Conservation (phyloP, 2,888 invertebrate genomes). For the Mythimna pallens region DNA sequence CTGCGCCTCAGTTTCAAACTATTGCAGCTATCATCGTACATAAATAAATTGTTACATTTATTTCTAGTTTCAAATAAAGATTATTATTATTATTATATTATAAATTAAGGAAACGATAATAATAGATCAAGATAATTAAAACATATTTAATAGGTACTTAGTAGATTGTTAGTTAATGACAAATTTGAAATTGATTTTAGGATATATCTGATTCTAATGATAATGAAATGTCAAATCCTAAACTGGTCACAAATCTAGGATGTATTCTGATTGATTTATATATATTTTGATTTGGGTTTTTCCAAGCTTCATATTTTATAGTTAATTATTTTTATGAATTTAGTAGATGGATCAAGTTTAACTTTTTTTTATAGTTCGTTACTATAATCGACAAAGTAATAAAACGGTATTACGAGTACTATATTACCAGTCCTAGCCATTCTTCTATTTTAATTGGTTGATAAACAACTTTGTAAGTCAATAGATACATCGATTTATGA, state of each 20-base stretch:
- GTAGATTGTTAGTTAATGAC: too few species aligned
- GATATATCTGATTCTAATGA: not conserved
- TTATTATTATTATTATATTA: too few species aligned
- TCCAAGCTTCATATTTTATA: not conserved
- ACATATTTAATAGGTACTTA: not conserved
- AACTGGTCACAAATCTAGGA: not conserved
- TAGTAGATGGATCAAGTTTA: not conserved
- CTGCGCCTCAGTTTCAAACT: too few species aligned
- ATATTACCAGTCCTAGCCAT: not conserved
- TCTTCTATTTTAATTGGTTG: not conserved
- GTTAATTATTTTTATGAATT: not conserved
- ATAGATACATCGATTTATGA: not conserved
- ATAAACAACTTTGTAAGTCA: too few species aligned
- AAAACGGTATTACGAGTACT: not conserved
- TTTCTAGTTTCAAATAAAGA: too few species aligned
- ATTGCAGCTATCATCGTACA: too few species aligned
- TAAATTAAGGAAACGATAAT: constrained; percentile 16
- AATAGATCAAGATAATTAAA: constrained; percentile 9
- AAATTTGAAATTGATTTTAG: not conserved
- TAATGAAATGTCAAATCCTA: not conserved
- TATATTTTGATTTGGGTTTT: not conserved
- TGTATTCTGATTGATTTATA: not conserved
- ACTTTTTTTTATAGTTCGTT: not conserved
- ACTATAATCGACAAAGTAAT: not conserved
- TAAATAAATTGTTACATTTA: too few species aligned